phyloP scores from a whole-genome alignment of 2,888 invertebrate species.

The Macropis europaea region DNA sequence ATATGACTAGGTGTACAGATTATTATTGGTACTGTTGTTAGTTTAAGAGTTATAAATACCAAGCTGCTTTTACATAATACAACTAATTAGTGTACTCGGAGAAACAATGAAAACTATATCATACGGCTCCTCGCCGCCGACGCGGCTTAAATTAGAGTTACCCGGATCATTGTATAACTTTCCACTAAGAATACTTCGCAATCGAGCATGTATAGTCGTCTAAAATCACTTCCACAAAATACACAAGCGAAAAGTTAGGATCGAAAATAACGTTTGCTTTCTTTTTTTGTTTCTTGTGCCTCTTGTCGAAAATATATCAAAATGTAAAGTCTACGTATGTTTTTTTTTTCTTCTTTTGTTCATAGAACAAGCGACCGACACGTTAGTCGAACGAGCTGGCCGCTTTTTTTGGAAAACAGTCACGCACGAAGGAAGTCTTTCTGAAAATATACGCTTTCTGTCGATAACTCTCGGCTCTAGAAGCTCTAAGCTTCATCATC shows the following conservation, averaged over 20 bases:
- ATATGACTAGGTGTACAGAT: conserved; percentile 58
- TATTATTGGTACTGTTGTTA: conserved; percentile 40
- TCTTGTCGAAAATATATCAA: conserved; percentile 36
- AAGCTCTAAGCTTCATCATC: conserved; percentile 18
- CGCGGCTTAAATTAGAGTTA: conserved; percentile 6
- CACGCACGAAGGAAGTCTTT: conserved; percentile 21
- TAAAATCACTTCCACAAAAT: conserved; percentile 36
- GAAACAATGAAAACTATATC: conserved; percentile 21
- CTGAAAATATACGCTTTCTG: conserved; percentile 42
- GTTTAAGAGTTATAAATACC: conserved; percentile 39
- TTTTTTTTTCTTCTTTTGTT: neutral
- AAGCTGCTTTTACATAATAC: conserved; percentile 32
- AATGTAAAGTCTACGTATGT: conserved; percentile 7
- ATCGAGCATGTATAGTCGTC: conserved; percentile 36
- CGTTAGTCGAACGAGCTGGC: conserved; percentile 2
- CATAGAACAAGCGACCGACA: conserved; percentile 4
- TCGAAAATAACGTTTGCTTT: conserved; percentile 34
- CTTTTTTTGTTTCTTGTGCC: neutral
- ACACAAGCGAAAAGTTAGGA: conserved; percentile 29
- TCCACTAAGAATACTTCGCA: conserved; percentile 34
- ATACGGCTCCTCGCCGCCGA: neutral
- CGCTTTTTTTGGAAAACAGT: neutral
- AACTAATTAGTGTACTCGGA: conserved; percentile 21
- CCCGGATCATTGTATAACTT: conserved; percentile 7
- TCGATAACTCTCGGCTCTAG: conserved; percentile 23